These are phyloP conservation scores for Bos javanicus DNA, from an alignment of 2,113 vertebrate species.

Conservation along the genomic window DNA sequence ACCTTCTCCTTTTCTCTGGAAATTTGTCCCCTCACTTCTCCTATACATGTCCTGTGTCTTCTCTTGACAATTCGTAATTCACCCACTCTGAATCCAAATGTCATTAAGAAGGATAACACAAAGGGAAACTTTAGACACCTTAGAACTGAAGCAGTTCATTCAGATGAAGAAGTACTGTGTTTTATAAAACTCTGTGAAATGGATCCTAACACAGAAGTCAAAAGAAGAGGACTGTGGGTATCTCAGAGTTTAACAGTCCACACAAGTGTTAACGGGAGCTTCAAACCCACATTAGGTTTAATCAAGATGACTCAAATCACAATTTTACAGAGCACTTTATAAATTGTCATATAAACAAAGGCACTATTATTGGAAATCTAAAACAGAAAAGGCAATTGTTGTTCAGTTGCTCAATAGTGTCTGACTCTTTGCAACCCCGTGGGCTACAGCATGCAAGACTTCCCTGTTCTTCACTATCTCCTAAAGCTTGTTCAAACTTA, in stretches of 20 bases:
- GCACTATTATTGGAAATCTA: background rate
- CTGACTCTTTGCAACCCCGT: background rate
- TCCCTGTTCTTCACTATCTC: background rate
- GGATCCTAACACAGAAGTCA: background rate
- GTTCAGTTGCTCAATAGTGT: background rate
- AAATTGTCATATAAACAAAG: background rate
- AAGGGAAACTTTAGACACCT: background rate
- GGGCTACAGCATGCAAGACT: background rate
- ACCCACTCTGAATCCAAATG: background rate
- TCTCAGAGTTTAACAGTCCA: background rate
- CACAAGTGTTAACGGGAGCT: background rate
- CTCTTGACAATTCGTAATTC: background rate
- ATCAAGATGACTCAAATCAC: background rate
- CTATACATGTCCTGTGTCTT: background rate
- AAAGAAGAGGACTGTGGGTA: background rate
- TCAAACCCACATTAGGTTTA: background rate
- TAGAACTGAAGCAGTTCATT: background rate
- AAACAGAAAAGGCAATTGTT: background rate
- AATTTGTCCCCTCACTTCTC: background rate
- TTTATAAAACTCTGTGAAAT: background rate
- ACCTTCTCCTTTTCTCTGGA: background rate
- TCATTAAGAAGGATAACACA: background rate
- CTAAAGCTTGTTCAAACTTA: background rate
- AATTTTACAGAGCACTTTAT: background rate
- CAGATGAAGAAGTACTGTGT: background rate